Evolutionary conservation across 2,113 vertebrate species (phyloP).

Genomic region (Aleadryas rufinucha): DNA sequence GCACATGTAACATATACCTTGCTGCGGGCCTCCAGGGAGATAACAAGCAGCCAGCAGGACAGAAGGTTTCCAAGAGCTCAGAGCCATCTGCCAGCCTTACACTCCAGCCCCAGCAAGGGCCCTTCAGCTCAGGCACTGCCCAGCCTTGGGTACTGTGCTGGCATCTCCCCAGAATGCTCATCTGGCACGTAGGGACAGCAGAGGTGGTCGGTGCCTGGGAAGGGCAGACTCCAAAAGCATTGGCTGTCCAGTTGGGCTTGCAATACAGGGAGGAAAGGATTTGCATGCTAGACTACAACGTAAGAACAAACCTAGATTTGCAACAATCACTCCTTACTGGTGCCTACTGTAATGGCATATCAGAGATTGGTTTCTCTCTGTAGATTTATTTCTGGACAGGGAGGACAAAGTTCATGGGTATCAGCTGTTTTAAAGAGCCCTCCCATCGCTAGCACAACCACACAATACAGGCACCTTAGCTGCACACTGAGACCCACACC

Average conservation of each 20-base stretch:
- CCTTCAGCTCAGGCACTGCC: background rate
- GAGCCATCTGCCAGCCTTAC: background rate
- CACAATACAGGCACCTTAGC: background rate
- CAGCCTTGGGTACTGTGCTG: accelerated
- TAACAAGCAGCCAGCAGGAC: background rate
- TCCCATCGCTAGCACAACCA: accelerated
- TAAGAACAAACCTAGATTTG: background rate
- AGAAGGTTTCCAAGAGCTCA: background rate
- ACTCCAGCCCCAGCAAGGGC: accelerated
- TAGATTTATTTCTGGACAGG: background rate
- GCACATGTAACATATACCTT: background rate
- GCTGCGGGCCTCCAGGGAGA: background rate
- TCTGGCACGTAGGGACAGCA: background rate
- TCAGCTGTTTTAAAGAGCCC: background rate
- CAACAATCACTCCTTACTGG: background rate
- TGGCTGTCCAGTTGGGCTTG: background rate
- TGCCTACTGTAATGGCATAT: background rate
- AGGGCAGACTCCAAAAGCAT: background rate
- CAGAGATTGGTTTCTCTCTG: background rate
- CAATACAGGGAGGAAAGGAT: background rate
- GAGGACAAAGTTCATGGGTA: background rate
- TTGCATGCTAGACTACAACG: background rate
- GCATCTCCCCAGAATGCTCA: background rate
- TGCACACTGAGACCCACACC: background rate
- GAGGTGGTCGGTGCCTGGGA: background rate